Base-by-base conservation (phyloP, 2,113 vertebrate genomes). In the Sciurus niger region DNA sequence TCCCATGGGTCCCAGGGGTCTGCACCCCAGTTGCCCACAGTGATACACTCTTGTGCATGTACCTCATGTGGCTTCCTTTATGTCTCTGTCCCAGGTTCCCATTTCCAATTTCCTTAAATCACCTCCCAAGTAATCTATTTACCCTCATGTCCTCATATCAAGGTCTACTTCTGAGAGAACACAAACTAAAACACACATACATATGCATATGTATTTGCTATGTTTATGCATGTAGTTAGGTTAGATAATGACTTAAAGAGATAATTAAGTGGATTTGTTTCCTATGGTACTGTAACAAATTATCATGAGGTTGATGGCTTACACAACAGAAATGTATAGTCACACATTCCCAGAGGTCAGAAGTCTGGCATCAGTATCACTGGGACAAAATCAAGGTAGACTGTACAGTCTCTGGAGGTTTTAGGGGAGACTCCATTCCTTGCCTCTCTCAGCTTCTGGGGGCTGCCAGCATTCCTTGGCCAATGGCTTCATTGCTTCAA, bases 41-140 rank as follows among this genome's bases (percentile, higher is more conserved):
- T 24, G 73, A 58, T 22, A 25, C 16, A 34, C 4, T n/a, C 34
- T 84, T 43, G 12, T 1, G 0, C 2, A 2, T 9, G 17, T 0
- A 43, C 10, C 43, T 77, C 1, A 5, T 2, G 6, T 34, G 51
- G 6, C 43, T 88, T 76, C 65, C 32, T 72, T 53, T 60, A 43
- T 1, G 1, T 30, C 85, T 53, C 2, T 18, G 2, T 11, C 55
- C 13, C n/a, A 43, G 3, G 8, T 53, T 58, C 76, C 37, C 13
- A n/a, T 20, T 46, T 58, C 34, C 53, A 12, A 6, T 85, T 78
- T 73, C 63, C 43, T 79, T 5, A 6, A 32, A 18, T 60, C 24
- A 25, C 70, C 12, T 43, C 32, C 37, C 16, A 32, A 43, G 46
- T 37, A 67, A 55, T 30, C n/a, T 40, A 63, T 34, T 28, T 79